Evolutionary conservation across 2,888 invertebrate species (phyloP), one percentile per base, ranked within the genome.

Genomic region (Harmothoe impar): DNA sequence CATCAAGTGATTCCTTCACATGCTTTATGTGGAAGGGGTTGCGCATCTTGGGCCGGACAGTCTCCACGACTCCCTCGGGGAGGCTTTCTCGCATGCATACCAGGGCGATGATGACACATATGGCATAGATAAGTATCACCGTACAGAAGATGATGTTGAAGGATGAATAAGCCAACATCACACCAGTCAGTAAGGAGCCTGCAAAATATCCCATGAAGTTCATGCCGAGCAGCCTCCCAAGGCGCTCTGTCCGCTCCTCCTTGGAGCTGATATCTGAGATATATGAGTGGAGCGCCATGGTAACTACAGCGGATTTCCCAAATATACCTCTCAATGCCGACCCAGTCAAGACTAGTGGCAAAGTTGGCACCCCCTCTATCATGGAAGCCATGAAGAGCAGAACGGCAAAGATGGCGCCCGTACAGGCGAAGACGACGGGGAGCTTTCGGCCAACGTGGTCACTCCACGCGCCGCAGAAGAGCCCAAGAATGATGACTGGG

Each of bases 391-490:
- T 93, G 92, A 94, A 95, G 35, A 95, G 91, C 31, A 95, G 88
- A 29, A 95, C 94, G 3, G 95, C 94, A 23, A 95, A 91, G 0
- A 95, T 94, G 56, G 94, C 94, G 0, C 95, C 95, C 5, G 95
- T 90, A 90, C 95, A 94, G 0, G 95, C 95, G 5, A 95, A 91
- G 92, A 96, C 93, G 93, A 96, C 95, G 0, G 94, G 94, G 62
- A 93, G 81, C 90, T 95, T 95, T 29, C 96, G 93, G 0, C 96
- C 95, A 78, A 94, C 93, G 84, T 93, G 92, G 92, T 96, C 95
- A 90, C 95, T 95, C 95, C 95, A 96, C 10, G 95, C 95, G 5
- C 95, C 95, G 89, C 95, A 96, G 92, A 95, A 94, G 31, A 96
- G 92, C 29, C 95, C 94, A 5, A 96, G 94, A 56, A 95, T 89